phyloP scores from a whole-genome alignment of 2,888 invertebrate genomes.

The Nebria salina region DNA sequence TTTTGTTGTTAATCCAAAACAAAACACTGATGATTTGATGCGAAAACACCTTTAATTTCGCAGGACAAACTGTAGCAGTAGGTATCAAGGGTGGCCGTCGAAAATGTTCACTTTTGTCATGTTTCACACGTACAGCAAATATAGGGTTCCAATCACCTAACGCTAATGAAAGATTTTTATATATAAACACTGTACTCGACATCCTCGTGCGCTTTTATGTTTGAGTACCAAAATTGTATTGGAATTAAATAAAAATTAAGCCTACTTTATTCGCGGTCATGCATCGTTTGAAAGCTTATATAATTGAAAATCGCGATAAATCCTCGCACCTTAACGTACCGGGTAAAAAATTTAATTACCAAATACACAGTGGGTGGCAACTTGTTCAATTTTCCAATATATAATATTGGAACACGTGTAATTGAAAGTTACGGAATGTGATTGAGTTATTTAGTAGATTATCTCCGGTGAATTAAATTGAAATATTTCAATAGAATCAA shows the following conservation, averaged over 20 bases:
- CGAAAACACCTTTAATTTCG: constrained; percentile 41
- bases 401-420: constrained; percentile 25
- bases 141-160: constrained; percentile 11
- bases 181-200: background rate
- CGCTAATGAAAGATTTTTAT: constrained; percentile 17
- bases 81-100: background rate
- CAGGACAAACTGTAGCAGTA: background rate
- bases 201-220: background rate
- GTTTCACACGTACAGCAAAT: constrained; percentile 21
- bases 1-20: constrained; percentile 35
- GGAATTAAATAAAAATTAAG: background rate
- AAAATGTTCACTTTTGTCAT: constrained; percentile 24
- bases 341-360: constrained; percentile 34
- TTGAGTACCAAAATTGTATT: background rate
- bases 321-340: constrained; percentile 1
- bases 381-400: constrained; percentile 27
- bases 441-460: background rate
- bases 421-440: constrained; percentile 6
- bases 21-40: constrained; percentile 21
- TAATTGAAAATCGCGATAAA: background rate
- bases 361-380: constrained; percentile 31
- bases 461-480: constrained; percentile 3
- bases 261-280: background rate
- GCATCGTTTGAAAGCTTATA: background rate
- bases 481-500: constrained; percentile 10